Evolutionary conservation across 2,797 vertebrate genomes (phyloP).

Genomic region (Sebastes hubbsi): DNA sequence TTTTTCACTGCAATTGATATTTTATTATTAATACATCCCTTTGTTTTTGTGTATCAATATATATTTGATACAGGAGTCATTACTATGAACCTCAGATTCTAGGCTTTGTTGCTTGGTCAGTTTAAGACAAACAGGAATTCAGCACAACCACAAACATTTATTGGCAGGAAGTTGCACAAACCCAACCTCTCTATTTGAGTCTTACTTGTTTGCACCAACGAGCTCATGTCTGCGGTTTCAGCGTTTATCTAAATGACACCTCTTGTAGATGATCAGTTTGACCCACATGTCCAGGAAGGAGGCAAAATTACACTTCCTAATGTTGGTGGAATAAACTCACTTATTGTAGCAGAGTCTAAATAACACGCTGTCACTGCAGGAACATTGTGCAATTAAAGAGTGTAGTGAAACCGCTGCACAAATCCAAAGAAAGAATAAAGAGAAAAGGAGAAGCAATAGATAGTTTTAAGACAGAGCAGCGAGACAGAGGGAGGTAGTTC

Average conservation of each 20-base stretch:
- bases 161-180: constrained; percentile 40
- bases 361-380: background rate
- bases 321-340: background rate
- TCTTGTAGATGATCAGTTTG: constrained; percentile 28
- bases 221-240: constrained; percentile 16
- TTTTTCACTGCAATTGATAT: background rate
- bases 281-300: background rate
- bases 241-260: constrained; percentile 19
- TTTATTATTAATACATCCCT: background rate
- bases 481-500: background rate
- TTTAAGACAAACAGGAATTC: constrained; percentile 25
- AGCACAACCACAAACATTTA: constrained; percentile 30
- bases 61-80: background rate
- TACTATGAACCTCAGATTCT: background rate
- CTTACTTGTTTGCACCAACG: background rate
- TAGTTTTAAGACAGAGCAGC: background rate
- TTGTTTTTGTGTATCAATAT: background rate
- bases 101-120: background rate
- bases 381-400: constrained; percentile 5
- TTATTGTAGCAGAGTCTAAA: constrained; percentile 3
- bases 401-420: constrained; percentile 7
- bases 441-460: background rate
- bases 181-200: background rate
- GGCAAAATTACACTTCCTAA: background rate
- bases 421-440: background rate